These are phyloP conservation scores for Paratilapia polleni DNA, from an alignment of 2,113 vertebrate species.

Conservation along the genomic window DNA sequence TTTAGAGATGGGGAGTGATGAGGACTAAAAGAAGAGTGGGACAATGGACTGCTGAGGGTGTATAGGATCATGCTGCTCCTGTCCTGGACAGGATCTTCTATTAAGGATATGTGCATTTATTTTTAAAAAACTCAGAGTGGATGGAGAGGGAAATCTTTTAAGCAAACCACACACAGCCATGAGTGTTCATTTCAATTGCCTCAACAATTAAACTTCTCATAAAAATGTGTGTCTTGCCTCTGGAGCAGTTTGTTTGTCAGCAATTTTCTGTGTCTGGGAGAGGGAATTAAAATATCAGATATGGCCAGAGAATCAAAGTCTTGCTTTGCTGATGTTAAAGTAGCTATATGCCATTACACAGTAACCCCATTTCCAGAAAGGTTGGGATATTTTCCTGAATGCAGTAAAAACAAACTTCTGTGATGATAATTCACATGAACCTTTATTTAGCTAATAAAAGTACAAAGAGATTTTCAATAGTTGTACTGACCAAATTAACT, in stretches of 20 bases:
- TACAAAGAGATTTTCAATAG: no score
- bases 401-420: neutral
- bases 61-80: neutral
- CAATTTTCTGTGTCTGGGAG: neutral
- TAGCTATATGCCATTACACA: neutral
- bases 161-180: neutral
- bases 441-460: no score
- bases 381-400: neutral
- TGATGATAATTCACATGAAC: no score
- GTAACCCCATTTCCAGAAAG: neutral
- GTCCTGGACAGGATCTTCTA: neutral
- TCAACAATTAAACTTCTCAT: neutral
- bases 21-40: slow-evolving; percentile 68
- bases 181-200: neutral
- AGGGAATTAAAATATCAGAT: neutral
- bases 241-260: neutral
- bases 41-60: neutral
- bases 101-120: slow-evolving; percentile 17
- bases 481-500: no score
- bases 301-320: neutral
- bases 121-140: slow-evolving; percentile 19
- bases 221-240: neutral
- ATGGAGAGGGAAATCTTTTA: neutral
- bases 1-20: slow-evolving; percentile 89
- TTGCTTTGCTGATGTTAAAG: neutral